Evolutionary conservation across 2,888 invertebrate species (phyloP), one percentile per base, ranked within the genome.

Genomic region (Agrenia bidenticulata): DNA sequence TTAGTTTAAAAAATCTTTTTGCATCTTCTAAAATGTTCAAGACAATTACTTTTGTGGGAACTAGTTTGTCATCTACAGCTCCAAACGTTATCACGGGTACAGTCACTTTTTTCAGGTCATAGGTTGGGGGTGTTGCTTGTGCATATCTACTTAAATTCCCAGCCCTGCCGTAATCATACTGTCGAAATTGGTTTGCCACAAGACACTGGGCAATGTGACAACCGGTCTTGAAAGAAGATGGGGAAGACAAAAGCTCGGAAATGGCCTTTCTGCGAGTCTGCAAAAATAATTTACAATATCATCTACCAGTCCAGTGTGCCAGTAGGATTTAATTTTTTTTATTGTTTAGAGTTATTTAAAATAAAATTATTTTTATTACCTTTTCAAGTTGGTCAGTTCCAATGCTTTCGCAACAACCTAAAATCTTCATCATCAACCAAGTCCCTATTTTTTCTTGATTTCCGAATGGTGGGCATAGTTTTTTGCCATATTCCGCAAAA

Each of bases 111-210:
- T 81, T 80, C 13, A 89, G 42, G 60, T 86, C 82, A 76, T 89
- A 89, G 62, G 82, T 80, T 0, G 89, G 88, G 0, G 89, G 88
- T 0, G 75, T 75, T 0, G 75, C 69, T 0, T 79, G 81, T 1
- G 86, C 86, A 74, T 89, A 89, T 66, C 82, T 77, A 56, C 78
- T 77, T 37, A 83, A 67, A 77, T 89, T 90, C 13, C 81, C 83
- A 1, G 78, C 76, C 0, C 77, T 58, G 0, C 90, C 90, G 75
- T 87, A 89, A 78, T 92, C 89, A 75, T 84, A 91, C 77, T 84
- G 84, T 75, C 85, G 85, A 26, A 45, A 45, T 26, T 42, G 15
- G 11, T 26, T 49, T 15, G 15, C 2, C 4, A 2, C n/a, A 26
- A 58, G 24, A 13, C 17, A 23, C 41, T 58, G 58, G 2, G n/a